These are phyloP conservation scores for Sarcophaga bullata DNA, from an alignment of 1,140 invertebrate species.

Conservation along the genomic window DNA sequence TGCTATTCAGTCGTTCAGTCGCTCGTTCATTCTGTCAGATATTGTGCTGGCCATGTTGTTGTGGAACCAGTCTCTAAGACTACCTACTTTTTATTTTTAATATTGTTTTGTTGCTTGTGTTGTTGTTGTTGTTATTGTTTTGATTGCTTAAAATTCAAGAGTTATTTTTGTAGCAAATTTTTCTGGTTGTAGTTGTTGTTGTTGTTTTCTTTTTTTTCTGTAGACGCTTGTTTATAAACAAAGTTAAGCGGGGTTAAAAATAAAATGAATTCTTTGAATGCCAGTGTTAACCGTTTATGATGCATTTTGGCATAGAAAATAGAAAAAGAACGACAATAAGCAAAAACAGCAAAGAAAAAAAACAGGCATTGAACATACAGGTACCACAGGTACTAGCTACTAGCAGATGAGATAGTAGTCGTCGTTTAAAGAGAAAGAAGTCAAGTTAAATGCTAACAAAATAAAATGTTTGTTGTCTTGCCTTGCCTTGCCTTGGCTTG, in stretches of 20 bases:
- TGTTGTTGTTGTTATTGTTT: not conserved
- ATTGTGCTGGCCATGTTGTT: conserved; percentile 1
- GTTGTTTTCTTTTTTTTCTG: no score
- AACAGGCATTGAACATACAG: not conserved
- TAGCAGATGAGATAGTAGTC: not conserved
- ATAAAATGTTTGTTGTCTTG: not conserved
- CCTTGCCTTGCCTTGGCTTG: no score
- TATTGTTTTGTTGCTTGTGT: not conserved
- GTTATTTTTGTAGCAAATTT: no score
- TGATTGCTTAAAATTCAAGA: no score
- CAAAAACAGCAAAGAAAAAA: not conserved
- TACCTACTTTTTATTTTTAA: not conserved
- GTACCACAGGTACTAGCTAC: not conserved
- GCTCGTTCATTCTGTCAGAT: not conserved
- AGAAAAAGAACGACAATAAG: no score
- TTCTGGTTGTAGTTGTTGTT: no score
- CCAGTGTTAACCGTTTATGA: not conserved
- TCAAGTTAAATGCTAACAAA: not conserved
- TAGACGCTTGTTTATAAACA: not conserved
- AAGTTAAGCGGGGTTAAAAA: not conserved
- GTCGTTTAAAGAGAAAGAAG: not conserved
- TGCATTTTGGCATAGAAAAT: not conserved
- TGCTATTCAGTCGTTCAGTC: not conserved
- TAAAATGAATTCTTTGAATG: not conserved
- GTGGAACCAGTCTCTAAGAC: not conserved